Conservation (phyloP, 2,888 invertebrate species). For the Pocota personata region DNA sequence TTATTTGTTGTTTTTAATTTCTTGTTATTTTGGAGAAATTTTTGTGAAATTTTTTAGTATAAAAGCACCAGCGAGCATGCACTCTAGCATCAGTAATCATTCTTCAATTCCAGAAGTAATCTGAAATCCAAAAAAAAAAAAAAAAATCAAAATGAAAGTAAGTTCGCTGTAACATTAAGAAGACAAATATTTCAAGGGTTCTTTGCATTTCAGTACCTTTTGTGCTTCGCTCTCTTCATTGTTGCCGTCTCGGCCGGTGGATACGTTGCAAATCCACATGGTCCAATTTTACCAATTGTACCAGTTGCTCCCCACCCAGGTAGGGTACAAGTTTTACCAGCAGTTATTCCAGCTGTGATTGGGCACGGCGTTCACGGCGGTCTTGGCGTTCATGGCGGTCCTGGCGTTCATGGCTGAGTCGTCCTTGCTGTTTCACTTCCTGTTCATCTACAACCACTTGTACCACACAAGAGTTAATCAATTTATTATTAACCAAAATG, state of each 20-base stretch:
- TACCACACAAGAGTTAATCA: neutral
- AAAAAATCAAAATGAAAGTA: slow-evolving; percentile 38
- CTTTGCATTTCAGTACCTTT: neutral
- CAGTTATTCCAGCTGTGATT: neutral
- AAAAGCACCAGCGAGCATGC: slow-evolving; percentile 1
- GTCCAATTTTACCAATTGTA: neutral
- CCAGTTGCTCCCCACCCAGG: neutral
- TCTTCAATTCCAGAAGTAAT: neutral
- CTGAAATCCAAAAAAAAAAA: neutral
- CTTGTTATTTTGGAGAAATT: neutral
- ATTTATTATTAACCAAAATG: neutral
- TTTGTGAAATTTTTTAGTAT: slow-evolving; percentile 1
- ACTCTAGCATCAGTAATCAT: slow-evolving; percentile 17
- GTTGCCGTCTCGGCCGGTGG: slow-evolving; percentile 5
- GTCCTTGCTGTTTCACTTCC: no score
- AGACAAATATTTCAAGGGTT: neutral
- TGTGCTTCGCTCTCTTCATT: slow-evolving; percentile 9
- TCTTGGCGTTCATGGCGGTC: neutral
- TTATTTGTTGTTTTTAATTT: neutral
- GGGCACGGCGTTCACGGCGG: neutral
- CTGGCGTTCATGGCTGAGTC: neutral
- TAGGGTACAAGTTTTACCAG: neutral
- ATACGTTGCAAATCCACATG: neutral
- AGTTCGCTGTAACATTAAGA: neutral
- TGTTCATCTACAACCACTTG: neutral